Conservation (phyloP, 2,888 invertebrate species). For the Blera fallax region DNA sequence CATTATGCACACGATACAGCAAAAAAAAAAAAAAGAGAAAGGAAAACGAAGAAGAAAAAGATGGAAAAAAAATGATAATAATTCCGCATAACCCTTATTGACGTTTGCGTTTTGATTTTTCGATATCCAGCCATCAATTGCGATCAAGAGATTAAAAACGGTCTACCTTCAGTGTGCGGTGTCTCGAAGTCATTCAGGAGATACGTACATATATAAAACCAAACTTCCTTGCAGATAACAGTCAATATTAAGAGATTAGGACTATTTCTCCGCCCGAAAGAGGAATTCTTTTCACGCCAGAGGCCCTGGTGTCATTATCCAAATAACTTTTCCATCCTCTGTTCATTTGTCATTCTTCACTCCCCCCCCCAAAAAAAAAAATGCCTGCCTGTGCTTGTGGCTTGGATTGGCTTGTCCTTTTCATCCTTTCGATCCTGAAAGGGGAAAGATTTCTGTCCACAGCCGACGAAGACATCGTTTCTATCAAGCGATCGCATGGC, state of each 20-base stretch:
- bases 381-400: constrained; percentile 13
- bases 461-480: constrained; percentile 21
- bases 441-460: constrained; percentile 18
- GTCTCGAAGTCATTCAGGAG: not conserved
- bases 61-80: constrained; percentile 1
- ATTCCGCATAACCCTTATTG: constrained; percentile 28
- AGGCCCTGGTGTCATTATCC: constrained; percentile 64
- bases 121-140: constrained; percentile 41
- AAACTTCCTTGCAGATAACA: constrained; percentile 44
- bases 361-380: not conserved
- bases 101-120: constrained; percentile 20
- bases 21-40: not conserved
- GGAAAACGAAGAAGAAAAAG: not conserved
- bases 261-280: not conserved
- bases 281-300: constrained; percentile 17
- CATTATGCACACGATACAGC: constrained; percentile 12
- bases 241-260: constrained; percentile 58
- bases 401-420: constrained; percentile 30
- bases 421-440: constrained; percentile 28
- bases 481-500: too few relatives aligned
- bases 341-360: constrained; percentile 61
- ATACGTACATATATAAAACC: constrained; percentile 39
- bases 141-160: constrained; percentile 8
- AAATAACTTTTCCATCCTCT: constrained; percentile 61
- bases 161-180: not conserved